Conservation (phyloP, 2,113 vertebrate species). For the Sturnus vulgaris region DNA sequence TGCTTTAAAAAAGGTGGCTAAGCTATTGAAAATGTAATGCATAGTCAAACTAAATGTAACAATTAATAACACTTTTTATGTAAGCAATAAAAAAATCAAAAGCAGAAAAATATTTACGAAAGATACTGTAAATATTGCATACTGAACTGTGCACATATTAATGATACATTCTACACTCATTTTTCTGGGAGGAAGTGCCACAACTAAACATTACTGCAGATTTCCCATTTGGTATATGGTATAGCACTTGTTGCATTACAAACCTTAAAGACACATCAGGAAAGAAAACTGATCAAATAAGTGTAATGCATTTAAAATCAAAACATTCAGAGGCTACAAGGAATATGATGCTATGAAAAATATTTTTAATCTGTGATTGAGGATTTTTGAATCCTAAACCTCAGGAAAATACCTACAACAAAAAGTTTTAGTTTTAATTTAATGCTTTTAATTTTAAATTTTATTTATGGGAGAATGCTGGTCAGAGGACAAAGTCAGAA, state of each 20-base stretch:
- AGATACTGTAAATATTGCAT: background rate
- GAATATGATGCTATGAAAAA: background rate
- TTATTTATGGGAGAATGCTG: background rate
- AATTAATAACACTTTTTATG: background rate
- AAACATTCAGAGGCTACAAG: background rate
- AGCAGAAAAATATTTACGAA: background rate
- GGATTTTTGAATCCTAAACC: background rate
- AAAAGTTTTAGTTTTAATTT: background rate
- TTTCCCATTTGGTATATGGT: background rate
- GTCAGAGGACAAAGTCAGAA: conserved; percentile 7
- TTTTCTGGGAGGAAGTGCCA: background rate
- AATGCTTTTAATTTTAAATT: conserved; percentile 14
- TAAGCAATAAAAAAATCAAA: background rate
- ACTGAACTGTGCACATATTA: background rate
- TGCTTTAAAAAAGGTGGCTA: background rate
- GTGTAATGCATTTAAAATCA: background rate
- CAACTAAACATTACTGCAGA: background rate
- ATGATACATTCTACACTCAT: background rate
- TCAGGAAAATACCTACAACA: background rate
- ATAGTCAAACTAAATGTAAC: background rate
- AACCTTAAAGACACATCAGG: background rate
- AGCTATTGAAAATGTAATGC: background rate
- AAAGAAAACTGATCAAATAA: background rate
- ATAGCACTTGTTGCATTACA: background rate
- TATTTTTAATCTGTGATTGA: background rate